Evolutionary conservation across 2,888 invertebrate species (phyloP), one percentile per base, ranked within the genome.

Genomic region (Tyria jacobaeae): DNA sequence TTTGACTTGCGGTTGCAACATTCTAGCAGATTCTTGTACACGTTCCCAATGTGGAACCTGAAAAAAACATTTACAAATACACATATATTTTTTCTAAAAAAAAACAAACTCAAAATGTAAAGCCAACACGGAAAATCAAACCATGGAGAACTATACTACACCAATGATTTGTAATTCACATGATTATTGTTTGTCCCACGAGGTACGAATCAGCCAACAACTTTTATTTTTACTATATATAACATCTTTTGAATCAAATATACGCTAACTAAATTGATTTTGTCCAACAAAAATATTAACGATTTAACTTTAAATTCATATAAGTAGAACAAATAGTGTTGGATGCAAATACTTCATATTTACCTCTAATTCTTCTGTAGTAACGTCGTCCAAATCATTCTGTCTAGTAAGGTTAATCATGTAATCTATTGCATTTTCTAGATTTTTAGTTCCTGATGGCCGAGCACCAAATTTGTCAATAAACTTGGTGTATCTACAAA

Each of bases 341-440:
- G n/a, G n/a, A n/a, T n/a, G n/a, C n/a, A n/a, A n/a, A n/a, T n/a
- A n/a, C n/a, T n/a, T n/a, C n/a, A 6, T 12, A 2, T 21, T 77
- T 81, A 90, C 91, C 71, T 82, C 73, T 0, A 95, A 96, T 55
- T 94, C 85, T 89, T 97, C 97, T 0, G 96, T 96, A 73, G 95
- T 96, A 4, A 97, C 96, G 81, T 96, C 96, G 34, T 77, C 59
- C 3, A 90, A 49, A 31, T 86, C 83, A 64, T 83, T 72, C 9
- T 62, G 39, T 58, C 44, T 70, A 1, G 87, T 89, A 39, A 90
- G 80, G 79, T 88, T 85, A 76, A 87, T 80, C 92, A 96, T 95
- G 75, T 95, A 95, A 84, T 96, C 95, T 67, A 96, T 96, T 0
- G 96, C 89, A 47, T 92, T 84, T 83, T 97, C 96, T 53, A 97